A percentile compares a stretch with the other conserved stretches of the same genome.
Evolutionary conservation across 92 coral and sea anemone species (phyloP).

Genomic region (Bergia puertoricense): DNA sequence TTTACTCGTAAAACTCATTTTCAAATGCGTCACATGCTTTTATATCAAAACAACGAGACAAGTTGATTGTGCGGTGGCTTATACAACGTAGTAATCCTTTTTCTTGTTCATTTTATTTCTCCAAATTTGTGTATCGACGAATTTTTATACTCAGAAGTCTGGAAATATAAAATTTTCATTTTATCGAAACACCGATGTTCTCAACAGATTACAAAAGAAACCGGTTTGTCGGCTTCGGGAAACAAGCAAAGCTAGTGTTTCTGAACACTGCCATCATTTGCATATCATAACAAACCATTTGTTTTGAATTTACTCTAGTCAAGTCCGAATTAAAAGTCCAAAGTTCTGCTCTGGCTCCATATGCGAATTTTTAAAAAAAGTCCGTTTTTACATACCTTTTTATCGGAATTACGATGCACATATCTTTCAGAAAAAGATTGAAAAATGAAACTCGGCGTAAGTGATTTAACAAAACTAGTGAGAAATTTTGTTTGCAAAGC

Average conservation of each 20-base stretch:
- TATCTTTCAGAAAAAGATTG: neutral
- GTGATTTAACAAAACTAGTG: neutral
- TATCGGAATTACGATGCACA: no score
- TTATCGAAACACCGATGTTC: neutral
- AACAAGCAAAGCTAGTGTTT: conserved; percentile 8
- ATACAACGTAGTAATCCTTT: neutral
- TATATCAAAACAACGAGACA: neutral
- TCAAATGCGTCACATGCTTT: conserved; percentile 15
- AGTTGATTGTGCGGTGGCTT: neutral
- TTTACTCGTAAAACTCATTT: neutral
- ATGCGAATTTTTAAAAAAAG: neutral
- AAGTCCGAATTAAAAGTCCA: neutral
- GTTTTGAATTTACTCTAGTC: neutral
- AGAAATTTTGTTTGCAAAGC: neutral
- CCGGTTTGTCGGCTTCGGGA: conserved; percentile 24
- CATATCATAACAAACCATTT: conserved; percentile 31
- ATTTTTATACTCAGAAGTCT: neutral
- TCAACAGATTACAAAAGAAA: neutral
- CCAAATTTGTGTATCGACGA: neutral
- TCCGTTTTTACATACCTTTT: neutral
- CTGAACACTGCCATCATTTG: neutral
- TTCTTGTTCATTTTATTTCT: neutral
- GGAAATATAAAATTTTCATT: neutral
- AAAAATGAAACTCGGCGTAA: neutral
- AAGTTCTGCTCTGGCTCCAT: neutral